Base-by-base conservation (phyloP, 2,888 invertebrate species). In the Eupithecia centaureata region DNA sequence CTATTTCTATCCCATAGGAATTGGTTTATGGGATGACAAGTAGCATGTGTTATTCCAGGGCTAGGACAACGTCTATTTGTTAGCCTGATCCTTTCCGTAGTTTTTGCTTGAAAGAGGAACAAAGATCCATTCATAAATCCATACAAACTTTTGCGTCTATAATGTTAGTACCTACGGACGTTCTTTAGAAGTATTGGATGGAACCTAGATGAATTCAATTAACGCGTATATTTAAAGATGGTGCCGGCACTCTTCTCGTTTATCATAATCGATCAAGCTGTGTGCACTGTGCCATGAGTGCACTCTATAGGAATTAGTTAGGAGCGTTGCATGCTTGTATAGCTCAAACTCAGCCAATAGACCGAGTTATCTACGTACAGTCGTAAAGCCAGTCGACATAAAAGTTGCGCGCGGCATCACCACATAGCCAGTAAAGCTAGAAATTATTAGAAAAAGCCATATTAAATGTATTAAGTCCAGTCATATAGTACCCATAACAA, bases 181-280 rank as follows among this genome's bases (percentile, higher is more conserved):
- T 22, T 22, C 18, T 12, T 47, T 47, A 22, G 10, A 47, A 47
- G 47, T 47, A 47, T 47, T 42, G 42, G 42, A 42, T 42, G 42
- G 42, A 42, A 42, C 42, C 18, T 42, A 10, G 47, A 47, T 22
- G 18, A 47, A 22, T 22, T 47, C 47, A 47, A 67, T 61, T 57
- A 67, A 59, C 18, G 58, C 52, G 58, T 59, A 56, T 33, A 60
- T 42, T 54, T 63, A 28, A 62, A 35, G n/a, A 25, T 51, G 38
- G 13, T 51, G 30, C 35, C 51, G 47, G 47, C 32, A 59, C 47
- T 51, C 18, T 27, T 52, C 38, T 68, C 63, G 61, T 72, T 68
- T 52, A 67, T 72, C 68, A 72, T 72, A 73, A 72, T 73, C 68
- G 67, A 69, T 70, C 64, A 66, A 63, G 47, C 18, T 47, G 70